These are phyloP conservation scores for Antheraea yamamai DNA, from an alignment of 2,888 invertebrate species.

Conservation along the genomic window DNA sequence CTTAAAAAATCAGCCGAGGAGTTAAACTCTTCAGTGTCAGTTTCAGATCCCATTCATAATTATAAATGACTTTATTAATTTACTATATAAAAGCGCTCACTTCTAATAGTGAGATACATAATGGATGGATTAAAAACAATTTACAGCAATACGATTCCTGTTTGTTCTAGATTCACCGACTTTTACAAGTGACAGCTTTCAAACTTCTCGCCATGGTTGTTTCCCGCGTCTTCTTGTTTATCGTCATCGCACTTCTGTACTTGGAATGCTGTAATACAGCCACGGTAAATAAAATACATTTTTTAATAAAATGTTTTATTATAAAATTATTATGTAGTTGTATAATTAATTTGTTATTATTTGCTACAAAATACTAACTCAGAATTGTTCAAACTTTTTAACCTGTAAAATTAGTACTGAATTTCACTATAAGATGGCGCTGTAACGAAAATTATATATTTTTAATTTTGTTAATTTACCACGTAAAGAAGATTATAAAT, in stretches of 20 bases:
- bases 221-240: conserved; percentile 52
- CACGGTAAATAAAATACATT: conserved; percentile 46
- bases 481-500: neutral
- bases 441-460: neutral
- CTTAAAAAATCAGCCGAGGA: too few relatives aligned
- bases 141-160: neutral
- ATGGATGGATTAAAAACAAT: neutral
- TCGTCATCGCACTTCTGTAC: conserved; percentile 52
- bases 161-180: conserved; percentile 36
- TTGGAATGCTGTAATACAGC: conserved; percentile 58
- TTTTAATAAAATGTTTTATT: neutral
- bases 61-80: too few relatives aligned
- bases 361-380: neutral
- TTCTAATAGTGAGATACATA: neutral
- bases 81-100: too few relatives aligned
- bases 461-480: neutral
- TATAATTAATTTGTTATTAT: too few relatives aligned
- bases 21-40: too few relatives aligned
- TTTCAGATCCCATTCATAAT: too few relatives aligned
- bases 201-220: conserved; percentile 51
- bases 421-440: neutral
- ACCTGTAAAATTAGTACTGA: neutral
- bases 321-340: too few relatives aligned
- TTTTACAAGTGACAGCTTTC: conserved; percentile 32
- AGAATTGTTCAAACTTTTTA: neutral